Conservation (phyloP, 2,113 vertebrate species). For the Erythrocercus mccallii region DNA sequence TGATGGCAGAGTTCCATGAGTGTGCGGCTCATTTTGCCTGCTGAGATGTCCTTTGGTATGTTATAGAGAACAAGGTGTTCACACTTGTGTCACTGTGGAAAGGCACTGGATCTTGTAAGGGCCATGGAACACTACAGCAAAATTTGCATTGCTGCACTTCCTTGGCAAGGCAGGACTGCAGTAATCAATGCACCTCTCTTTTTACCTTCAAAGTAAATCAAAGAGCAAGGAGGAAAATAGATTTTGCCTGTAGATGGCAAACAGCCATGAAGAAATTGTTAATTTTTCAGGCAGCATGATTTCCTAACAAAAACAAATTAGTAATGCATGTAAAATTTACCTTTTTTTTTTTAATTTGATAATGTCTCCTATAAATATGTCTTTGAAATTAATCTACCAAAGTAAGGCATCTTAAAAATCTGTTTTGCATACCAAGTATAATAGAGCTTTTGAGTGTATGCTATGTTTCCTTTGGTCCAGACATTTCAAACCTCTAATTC, state of each 20-base stretch:
- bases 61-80: background rate
- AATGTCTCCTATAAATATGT: background rate
- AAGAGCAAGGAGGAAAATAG: background rate
- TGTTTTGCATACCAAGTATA: background rate
- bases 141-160: background rate
- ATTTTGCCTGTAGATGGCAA: background rate
- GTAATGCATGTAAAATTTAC: background rate
- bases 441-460: background rate
- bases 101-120: background rate
- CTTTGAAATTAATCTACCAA: background rate
- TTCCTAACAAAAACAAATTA: background rate
- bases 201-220: background rate
- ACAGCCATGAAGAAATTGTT: background rate
- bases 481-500: slow-evolving; percentile 25
- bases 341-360: background rate
- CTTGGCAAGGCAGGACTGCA: background rate
- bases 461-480: background rate
- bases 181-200: background rate
- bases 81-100: background rate
- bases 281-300: background rate
- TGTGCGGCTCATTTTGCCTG: background rate
- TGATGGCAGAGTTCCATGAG: slow-evolving; percentile 29
- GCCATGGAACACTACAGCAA: background rate
- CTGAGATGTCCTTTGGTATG: background rate
- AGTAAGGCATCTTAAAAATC: background rate